Evolutionary conservation across 2,888 invertebrate species (phyloP).

Genomic region (Philhelius pedissequus): DNA sequence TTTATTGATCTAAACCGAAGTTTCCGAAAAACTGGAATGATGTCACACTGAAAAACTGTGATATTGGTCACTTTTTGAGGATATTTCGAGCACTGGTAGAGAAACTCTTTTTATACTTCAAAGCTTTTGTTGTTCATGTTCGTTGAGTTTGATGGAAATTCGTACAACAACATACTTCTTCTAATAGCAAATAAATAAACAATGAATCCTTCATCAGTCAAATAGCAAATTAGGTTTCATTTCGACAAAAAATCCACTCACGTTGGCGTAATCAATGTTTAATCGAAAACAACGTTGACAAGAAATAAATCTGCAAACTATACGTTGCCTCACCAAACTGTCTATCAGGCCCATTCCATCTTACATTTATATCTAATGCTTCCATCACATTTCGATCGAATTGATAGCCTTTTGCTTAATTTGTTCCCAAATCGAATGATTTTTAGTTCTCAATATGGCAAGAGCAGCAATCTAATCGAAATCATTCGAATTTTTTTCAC

Average conservation of each 20-base stretch:
- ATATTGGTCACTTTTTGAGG: no score
- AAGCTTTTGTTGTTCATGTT: no score
- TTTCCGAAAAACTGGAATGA: no score
- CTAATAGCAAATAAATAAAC: no score
- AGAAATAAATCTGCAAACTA: constrained; percentile 23
- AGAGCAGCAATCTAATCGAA: neutral
- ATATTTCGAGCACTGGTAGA: no score
- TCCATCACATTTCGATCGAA: constrained; percentile 51
- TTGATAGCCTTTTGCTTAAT: constrained; percentile 64
- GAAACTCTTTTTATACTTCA: no score
- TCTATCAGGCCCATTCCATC: neutral
- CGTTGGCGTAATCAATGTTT: constrained; percentile 58
- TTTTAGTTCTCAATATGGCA: constrained; percentile 22
- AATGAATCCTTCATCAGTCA: no score
- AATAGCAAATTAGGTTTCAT: no score
- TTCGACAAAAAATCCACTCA: constrained; percentile 33
- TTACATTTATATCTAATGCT: constrained; percentile 17
- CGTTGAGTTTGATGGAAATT: no score
- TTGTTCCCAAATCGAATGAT: constrained; percentile 55
- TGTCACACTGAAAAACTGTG: no score
- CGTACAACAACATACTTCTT: no score
- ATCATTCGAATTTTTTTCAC: neutral
- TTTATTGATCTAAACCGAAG: no score
- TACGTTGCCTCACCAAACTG: neutral
- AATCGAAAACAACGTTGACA: constrained; percentile 41